phyloP scores from a whole-genome alignment of 1,140 invertebrate genomes.

The Elysia chlorotica region DNA sequence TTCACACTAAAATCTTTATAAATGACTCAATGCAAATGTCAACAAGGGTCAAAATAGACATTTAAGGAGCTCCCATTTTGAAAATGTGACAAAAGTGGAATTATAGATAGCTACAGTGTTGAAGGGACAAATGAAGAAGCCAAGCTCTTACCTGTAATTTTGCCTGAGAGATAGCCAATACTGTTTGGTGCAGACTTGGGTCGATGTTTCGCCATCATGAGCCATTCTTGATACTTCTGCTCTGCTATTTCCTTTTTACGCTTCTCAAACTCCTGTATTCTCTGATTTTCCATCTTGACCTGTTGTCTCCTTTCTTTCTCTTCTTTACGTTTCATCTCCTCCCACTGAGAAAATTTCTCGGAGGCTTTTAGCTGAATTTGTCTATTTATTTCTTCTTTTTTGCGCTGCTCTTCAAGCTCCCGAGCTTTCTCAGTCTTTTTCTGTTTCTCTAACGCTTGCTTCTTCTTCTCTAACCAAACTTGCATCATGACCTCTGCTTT shows the following conservation, averaged over 20 bases:
- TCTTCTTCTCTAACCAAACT: conserved; percentile 45
- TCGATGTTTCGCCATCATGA: conserved; percentile 34
- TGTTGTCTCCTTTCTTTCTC: conserved; percentile 36
- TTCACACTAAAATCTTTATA: no score
- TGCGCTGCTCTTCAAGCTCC: conserved; percentile 34
- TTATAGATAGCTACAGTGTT: no score
- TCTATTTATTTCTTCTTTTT: conserved; percentile 38
- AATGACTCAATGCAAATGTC: no score
- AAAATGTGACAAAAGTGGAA: no score
- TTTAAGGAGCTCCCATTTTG: no score
- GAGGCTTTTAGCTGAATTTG: conserved; percentile 36
- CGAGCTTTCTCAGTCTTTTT: conserved; percentile 37
- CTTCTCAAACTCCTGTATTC: conserved; percentile 31
- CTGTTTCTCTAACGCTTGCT: conserved; percentile 34
- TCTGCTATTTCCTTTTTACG: conserved; percentile 37
- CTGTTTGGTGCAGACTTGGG: conserved; percentile 41
- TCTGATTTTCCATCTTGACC: conserved; percentile 35
- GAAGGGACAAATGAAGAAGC: no score
- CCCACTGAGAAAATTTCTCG: conserved; percentile 45
- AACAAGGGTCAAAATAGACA: no score
- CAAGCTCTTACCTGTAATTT: conserved; percentile 46
- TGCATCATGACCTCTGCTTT: conserved; percentile 34
- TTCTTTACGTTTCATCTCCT: conserved; percentile 38
- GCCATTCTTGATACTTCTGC: conserved; percentile 46
- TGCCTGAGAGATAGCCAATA: conserved; percentile 44